Evolutionary conservation across 2,888 invertebrate species (phyloP), one percentile per base, ranked within the genome.

Genomic region (Scelioninae gen. 2): DNA sequence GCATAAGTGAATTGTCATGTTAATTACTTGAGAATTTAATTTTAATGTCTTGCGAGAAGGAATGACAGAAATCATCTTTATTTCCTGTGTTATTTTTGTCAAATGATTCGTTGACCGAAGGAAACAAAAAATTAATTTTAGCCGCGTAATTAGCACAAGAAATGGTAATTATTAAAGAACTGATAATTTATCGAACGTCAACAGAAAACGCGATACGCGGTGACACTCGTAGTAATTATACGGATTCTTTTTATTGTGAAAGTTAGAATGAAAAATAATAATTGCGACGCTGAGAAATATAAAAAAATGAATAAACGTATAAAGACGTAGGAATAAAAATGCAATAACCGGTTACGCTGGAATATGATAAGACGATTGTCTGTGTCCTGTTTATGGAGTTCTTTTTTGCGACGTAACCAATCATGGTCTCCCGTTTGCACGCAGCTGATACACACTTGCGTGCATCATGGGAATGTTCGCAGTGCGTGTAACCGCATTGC

Each of bases 401-500:
- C 60, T 55, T 73, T 74, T 71, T 74, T 71, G 52, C 74, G 53
- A 65, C 60, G 63, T 53, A 69, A 72, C 69, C 76, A 76, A 74
- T 76, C 71, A 71, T 60, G 70, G 68, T 69, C 46, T 68, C 60
- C 73, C 67, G 67, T 74, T 76, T 74, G 58, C 58, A 43, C 61
- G 70, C 71, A 63, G 73, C 65, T 64, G 61, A 73, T 75, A 67
- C 55, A 50, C 45, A 65, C 74, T 74, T 77, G 76, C 70, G 74
- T 61, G 73, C 76, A 72, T 46, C 77, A 77, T 84, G 84, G 84
- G 84, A 84, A 84, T 80, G 80, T 69, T 80, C 81, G 77, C 50
- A 76, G 67, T 80, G 81, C 83, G 81, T 83, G 83, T 79, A 82
- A 83, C 83, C 83, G 80, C 82, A 82, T 67, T 48, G 64, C 46